Percentiles rank a stretch among this genome's conserved stretches.
These are phyloP conservation scores for Buphagus erythrorhynchus DNA, from an alignment of 2,797 vertebrate species.

Conservation along the genomic window DNA sequence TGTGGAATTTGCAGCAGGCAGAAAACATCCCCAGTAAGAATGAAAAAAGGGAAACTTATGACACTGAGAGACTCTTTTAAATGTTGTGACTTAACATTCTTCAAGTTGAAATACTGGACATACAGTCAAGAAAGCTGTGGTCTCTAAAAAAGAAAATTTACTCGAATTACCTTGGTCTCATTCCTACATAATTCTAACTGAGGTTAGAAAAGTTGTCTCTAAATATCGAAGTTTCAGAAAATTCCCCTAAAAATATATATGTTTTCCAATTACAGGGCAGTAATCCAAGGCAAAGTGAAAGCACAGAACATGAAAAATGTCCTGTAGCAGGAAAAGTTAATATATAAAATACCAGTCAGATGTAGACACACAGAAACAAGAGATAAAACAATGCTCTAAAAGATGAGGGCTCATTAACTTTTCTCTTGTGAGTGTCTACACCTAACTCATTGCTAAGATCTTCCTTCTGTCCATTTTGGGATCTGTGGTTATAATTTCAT, in stretches of 20 bases:
- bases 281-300: neutral
- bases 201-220: neutral
- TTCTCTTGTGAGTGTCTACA: neutral
- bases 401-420: neutral
- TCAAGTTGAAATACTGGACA: neutral
- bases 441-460: neutral
- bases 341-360: neutral
- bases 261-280: neutral
- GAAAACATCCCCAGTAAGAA: neutral
- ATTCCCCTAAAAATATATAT: neutral
- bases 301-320: neutral
- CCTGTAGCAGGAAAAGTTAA: neutral
- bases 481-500: neutral
- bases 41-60: neutral
- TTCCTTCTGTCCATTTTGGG: neutral
- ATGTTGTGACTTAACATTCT: neutral
- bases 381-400: neutral
- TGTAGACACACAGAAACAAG: neutral
- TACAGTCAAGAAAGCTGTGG: neutral
- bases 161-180: neutral
- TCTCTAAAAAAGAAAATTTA: neutral
- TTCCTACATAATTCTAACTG: neutral
- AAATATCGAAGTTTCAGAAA: neutral
- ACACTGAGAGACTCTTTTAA: neutral
- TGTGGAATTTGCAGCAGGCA: neutral